Evolutionary conservation across 2,888 invertebrate species (phyloP).

Genomic region (Noctua janthina): DNA sequence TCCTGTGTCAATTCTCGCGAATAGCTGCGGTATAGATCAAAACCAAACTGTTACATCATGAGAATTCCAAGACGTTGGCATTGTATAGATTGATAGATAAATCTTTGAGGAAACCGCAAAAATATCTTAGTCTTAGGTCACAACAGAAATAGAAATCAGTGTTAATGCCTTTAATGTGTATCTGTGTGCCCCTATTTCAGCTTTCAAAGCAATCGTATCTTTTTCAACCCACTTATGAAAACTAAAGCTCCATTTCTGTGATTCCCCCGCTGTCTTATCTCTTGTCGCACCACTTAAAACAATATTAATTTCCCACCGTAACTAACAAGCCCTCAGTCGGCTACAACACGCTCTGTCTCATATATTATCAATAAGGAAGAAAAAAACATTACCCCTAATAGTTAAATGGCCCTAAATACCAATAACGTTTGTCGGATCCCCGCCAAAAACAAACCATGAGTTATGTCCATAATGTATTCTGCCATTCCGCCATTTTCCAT

Average conservation of each 20-base stretch:
- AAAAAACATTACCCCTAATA: constrained; percentile 84
- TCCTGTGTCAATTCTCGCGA: constrained; percentile 33
- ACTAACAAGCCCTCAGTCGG: constrained; percentile 83
- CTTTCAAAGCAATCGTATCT: not conserved
- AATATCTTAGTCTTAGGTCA: constrained; percentile 11
- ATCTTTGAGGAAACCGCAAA: constrained; percentile 11
- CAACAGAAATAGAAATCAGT: not conserved
- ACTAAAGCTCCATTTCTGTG: not conserved
- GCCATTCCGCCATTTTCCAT: constrained; percentile 90
- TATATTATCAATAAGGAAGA: constrained; percentile 82
- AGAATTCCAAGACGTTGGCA: constrained; percentile 18
- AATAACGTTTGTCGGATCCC: constrained; percentile 90
- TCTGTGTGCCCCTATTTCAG: not conserved
- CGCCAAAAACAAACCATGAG: constrained; percentile 90
- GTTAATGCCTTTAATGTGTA: not conserved
- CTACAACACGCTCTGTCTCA: constrained; percentile 81
- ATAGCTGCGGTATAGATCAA: constrained; percentile 8
- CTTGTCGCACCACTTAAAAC: constrained; percentile 74
- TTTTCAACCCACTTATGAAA: not conserved
- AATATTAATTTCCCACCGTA: constrained; percentile 85
- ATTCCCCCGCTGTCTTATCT: constrained; percentile 59
- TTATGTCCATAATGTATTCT: constrained; percentile 89
- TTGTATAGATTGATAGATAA: constrained; percentile 28
- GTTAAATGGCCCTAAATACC: constrained; percentile 89
- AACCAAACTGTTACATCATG: constrained; percentile 21